Base-by-base conservation (phyloP, 2,888 invertebrate genomes). In the Sarcophaga subvicina region DNA sequence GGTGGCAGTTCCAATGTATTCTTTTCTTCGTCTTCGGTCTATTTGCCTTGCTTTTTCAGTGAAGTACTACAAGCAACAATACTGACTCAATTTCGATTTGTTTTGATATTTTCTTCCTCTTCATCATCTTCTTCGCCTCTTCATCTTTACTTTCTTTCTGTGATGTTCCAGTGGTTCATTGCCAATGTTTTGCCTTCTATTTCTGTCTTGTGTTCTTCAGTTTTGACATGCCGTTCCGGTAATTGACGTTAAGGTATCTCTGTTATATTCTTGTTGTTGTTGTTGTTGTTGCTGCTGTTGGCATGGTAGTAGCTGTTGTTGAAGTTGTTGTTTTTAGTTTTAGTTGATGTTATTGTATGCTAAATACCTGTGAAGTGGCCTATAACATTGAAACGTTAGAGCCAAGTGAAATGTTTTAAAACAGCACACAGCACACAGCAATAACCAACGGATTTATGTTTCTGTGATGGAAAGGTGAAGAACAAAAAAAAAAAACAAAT, bases 221-320 rank as follows among this genome's bases (percentile, higher is more conserved):
- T 83, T 71, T 78, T 79, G 84, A 83, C 86, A 86, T 88, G 85
- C 83, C 85, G 85, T 88, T 88, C 85, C 88, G 86, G 85, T 86
- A 85, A 86, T 86, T 86, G 86, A 86, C 86, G 80, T 83, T 85
- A 70, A 81, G 86, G 78, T 73, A 88, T 85, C 77, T 71, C 79
- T 78, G 54, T 73, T 69, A n/a, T 64, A 17, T 72, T 72, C 78
- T 81, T 72, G 64, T 73, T 73, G 62, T 0, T 1, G 1, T 27
- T 27, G 72, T 76, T 69, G 49, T 6, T 67, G 25, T 80, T 76
- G 76, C 60, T 45, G 17, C 27, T 37, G 37, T 60, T 47, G 27
- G 76, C 82, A 72, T 76, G 80, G 63, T 17, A 70, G 67, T 63
- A 75, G 10, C 22, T 47, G 22, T 75, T 69, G 20, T 70, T 71